Conservation (phyloP, 2,888 invertebrate species). For the Tinea semifulvella region DNA sequence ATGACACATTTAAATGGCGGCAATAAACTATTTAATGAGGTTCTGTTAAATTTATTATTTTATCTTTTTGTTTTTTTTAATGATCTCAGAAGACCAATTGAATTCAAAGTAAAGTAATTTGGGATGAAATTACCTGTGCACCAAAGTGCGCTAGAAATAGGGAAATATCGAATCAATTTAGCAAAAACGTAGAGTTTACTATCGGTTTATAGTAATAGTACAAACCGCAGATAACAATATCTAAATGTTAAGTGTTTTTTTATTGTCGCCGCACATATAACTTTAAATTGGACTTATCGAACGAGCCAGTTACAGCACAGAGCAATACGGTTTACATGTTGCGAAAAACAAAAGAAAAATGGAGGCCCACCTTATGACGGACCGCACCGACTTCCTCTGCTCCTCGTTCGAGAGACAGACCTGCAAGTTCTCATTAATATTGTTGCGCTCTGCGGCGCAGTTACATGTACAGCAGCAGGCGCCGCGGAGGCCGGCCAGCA, state of each 20-base stretch:
- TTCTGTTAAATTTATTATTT: no score
- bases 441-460: conserved; percentile 38
- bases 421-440: conserved; percentile 58
- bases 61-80: no score
- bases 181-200: no score
- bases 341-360: conserved; percentile 9
- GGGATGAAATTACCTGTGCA: conserved; percentile 41
- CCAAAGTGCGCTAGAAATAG: conserved; percentile 63
- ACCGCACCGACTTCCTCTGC: conserved; percentile 68
- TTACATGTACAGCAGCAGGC: conserved; percentile 58
- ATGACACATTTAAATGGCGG: no score
- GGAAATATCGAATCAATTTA: conserved; percentile 39
- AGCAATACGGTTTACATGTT: background rate
- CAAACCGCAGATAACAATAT: no score
- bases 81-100: no score
- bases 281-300: conserved; percentile 1
- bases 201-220: no score
- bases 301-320: background rate
- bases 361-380: conserved; percentile 71
- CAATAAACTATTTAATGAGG: no score
- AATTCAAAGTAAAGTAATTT: no score
- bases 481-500: conserved; percentile 45
- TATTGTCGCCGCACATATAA: no score
- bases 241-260: no score
- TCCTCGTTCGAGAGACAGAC: conserved; percentile 61